Base-by-base conservation (phyloP, 2,888 invertebrate genomes). In the Drosophila mettleri region DNA sequence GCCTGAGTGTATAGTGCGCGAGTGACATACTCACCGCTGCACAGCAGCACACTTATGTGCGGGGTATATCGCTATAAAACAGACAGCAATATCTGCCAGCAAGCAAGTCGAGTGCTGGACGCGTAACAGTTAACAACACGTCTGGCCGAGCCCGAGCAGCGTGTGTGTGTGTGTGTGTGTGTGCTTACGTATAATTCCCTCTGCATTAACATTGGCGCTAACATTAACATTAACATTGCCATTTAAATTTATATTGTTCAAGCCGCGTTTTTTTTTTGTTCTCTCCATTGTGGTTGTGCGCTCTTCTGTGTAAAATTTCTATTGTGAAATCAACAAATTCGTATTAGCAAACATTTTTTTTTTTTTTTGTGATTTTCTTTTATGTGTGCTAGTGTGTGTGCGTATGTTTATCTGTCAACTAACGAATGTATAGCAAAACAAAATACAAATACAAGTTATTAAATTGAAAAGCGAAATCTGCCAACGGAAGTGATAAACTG, bases 71-170 rank as follows among this genome's bases (percentile, higher is more conserved):
- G 69, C 80, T 84, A 87, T 86, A 86, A 87, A 86, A 72, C 72
- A 57, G 59, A 51, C 73, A 73, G 74, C 58, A 66, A 39, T 45
- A 65, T 41, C 53, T 68, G 58, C 67, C 53, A 55, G 51, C 58
- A 69, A 66, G 68, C 72, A 87, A 86, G 87, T 86, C 75, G 82
- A 77, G 73, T 70, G 73, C 63, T 74, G 77, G 55, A 71, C 86
- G 86, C 75, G 79, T 69, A 78, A 74, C 82, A 61, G 86, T 79
- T 74, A 86, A 77, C 86, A 87, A 66, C 12, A 43, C 61, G 52
- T 49, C 22, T 48, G 51, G 39, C 57, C 18, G 36, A 66, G 14
- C 31, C 3, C 33, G 20, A 45, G 46, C 12, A 51, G n/a, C 24
- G 52, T 43, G 24, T 43, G 24, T 43, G 43, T 24, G 43, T 24